A percentile compares a stretch with the other conserved stretches of the same genome.
These are phyloP conservation scores for Chiroxiphia lanceolata DNA, from an alignment of 2,797 vertebrate species.

Conservation along the genomic window DNA sequence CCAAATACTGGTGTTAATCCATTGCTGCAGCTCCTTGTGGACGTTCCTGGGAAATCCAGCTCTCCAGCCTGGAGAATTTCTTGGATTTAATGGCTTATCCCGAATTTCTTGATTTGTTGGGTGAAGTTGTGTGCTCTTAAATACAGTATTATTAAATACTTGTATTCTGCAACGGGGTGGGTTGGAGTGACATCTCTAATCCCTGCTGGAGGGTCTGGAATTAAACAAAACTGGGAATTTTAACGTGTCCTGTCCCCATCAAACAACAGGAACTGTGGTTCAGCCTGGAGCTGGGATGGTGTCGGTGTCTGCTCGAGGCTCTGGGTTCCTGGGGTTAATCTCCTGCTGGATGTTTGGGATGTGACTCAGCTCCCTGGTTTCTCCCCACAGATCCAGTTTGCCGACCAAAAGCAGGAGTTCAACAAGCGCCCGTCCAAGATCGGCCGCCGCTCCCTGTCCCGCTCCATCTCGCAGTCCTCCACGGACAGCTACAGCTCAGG, in stretches of 20 bases:
- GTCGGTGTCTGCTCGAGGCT: accelerated
- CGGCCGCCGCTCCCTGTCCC: conserved; percentile 93
- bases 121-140: accelerated
- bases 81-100: not conserved
- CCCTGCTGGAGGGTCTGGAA: not conserved
- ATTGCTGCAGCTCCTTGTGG: accelerated
- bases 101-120: too few species aligned
- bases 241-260: not conserved
- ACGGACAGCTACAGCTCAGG: conserved; percentile 99
- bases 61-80: not conserved
- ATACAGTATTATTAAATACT: not conserved
- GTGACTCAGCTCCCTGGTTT: not conserved
- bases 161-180: not conserved
- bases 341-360: accelerated
- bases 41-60: not conserved
- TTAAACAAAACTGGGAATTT: not conserved
- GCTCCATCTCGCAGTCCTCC: conserved; percentile 98
- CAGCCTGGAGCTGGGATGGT: accelerated
- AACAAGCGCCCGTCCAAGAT: conserved; percentile 98
- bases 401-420: conserved; percentile 98
- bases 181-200: too few species aligned
- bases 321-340: not conserved
- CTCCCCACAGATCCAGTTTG: conserved; percentile 91
- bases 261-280: accelerated
- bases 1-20: not conserved